These are phyloP conservation scores for Aspidapion aeneum DNA, from an alignment of 2,888 invertebrate genomes.

Conservation along the genomic window DNA sequence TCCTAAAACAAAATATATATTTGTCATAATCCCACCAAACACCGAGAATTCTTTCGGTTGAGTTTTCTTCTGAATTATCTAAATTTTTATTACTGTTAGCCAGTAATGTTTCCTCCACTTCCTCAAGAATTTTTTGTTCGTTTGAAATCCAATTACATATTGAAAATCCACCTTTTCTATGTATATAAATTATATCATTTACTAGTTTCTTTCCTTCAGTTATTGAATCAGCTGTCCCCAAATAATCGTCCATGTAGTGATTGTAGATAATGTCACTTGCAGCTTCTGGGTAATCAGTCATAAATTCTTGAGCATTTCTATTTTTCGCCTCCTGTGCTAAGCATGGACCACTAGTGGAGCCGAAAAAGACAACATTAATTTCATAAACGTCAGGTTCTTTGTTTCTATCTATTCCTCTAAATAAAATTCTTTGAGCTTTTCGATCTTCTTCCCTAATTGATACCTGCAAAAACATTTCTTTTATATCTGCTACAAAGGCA, in stretches of 20 bases:
- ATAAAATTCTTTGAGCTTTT: neutral
- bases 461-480: neutral
- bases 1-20: too few species aligned
- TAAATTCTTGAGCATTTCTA: neutral
- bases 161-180: neutral
- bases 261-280: neutral
- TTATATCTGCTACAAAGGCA: neutral
- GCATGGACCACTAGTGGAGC: neutral
- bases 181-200: neutral
- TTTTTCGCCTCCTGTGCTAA: neutral
- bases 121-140: neutral
- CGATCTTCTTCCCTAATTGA: neutral
- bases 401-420: neutral
- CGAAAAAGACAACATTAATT: neutral
- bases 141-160: neutral
- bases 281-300: neutral
- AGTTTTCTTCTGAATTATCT: too few species aligned
- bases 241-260: neutral
- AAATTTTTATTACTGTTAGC: too few species aligned
- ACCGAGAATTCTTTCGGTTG: too few species aligned
- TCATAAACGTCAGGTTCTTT: neutral
- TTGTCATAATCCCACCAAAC: too few species aligned
- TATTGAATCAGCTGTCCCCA: neutral
- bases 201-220: neutral
- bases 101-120: too few species aligned